Evolutionary conservation across 2,888 invertebrate genomes (phyloP).

Genomic region (Hypercompe scribonia): DNA sequence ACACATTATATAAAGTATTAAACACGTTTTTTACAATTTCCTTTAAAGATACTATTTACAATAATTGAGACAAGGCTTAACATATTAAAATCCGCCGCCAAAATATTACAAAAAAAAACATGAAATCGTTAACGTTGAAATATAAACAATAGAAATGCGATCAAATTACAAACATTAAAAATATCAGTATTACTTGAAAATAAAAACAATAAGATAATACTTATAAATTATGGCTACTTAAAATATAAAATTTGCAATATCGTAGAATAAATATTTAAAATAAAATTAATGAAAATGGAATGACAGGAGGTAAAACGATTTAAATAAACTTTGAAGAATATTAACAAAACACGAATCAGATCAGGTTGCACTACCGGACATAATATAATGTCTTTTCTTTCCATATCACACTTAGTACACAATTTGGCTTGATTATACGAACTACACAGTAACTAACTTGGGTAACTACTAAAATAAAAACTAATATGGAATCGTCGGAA

Average conservation of each 20-base stretch:
- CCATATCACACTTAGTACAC: conserved; percentile 75
- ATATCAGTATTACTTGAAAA: conserved; percentile 49
- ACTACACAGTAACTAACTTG: conserved; percentile 66
- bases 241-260: conserved; percentile 48
- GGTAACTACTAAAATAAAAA: conserved; percentile 73
- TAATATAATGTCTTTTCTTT: conserved; percentile 65
- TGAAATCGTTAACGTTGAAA: neutral
- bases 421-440: conserved; percentile 77
- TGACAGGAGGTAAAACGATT: conserved; percentile 66
- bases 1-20: conserved; percentile 1
- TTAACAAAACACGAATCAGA: conserved; percentile 78
- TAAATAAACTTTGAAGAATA: conserved; percentile 71
- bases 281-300: conserved; percentile 69
- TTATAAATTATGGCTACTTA: conserved; percentile 54
- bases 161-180: conserved; percentile 28
- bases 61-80: conserved; percentile 7
- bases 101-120: conserved; percentile 17
- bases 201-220: conserved; percentile 50
- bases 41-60: conserved; percentile 1
- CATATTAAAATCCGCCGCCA: conserved; percentile 42
- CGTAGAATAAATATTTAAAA: conserved; percentile 43
- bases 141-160: conserved; percentile 16
- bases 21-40: neutral
- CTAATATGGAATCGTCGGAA: conserved; percentile 69
- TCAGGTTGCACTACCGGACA: conserved; percentile 71